A percentile compares a stretch with the other conserved stretches of the same genome.
phyloP scores from a whole-genome alignment of 1,140 invertebrate species.

The Xylocopa sonorina region DNA sequence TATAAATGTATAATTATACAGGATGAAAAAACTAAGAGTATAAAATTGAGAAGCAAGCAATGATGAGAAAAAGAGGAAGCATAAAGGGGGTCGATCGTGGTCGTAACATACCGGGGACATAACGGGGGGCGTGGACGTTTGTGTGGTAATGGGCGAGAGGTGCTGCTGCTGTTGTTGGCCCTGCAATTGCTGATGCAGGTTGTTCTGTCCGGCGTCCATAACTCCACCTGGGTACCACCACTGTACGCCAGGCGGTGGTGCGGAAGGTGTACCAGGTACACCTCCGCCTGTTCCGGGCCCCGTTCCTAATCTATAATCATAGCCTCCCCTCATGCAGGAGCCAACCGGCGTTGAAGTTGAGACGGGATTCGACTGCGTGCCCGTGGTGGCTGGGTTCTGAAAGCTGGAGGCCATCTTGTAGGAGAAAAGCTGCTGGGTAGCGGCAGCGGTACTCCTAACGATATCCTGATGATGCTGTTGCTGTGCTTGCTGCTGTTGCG shows the following conservation, averaged over 20 bases:
- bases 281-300: constrained; percentile 77
- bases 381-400: constrained; percentile 86
- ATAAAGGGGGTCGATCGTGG: constrained; percentile 55
- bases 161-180: constrained; percentile 82
- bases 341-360: constrained; percentile 80
- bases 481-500: constrained; percentile 74
- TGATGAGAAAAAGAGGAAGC: constrained; percentile 53
- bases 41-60: constrained; percentile 45
- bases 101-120: constrained; percentile 78
- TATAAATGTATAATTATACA: background rate
- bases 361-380: constrained; percentile 79
- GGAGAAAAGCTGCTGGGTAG: constrained; percentile 89
- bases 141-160: constrained; percentile 77
- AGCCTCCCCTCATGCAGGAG: constrained; percentile 80
- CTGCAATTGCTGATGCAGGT: constrained; percentile 82
- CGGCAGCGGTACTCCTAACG: constrained; percentile 83
- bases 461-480: constrained; percentile 80
- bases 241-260: constrained; percentile 83
- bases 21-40: background rate
- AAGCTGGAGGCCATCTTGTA: constrained; percentile 93
- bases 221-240: constrained; percentile 85
- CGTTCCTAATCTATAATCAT: constrained; percentile 85
- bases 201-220: constrained; percentile 82
- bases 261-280: constrained; percentile 78
- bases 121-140: constrained; percentile 78